These are phyloP conservation scores for Meleagris gallopavo DNA, from an alignment of 2,113 vertebrate species.

Conservation along the genomic window DNA sequence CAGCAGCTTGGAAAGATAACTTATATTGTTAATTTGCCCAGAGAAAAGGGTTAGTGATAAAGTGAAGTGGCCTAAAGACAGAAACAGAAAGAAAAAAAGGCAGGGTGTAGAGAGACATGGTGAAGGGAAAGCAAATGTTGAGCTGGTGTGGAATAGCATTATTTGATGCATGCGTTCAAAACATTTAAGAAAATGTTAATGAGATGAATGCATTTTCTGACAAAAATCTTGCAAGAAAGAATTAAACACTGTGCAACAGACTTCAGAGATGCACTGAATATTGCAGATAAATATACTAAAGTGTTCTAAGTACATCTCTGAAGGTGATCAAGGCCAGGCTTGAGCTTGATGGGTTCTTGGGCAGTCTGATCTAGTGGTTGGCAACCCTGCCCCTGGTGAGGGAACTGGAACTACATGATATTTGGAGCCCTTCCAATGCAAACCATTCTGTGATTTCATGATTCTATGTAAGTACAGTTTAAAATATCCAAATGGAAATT, in stretches of 20 bases:
- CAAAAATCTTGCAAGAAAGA: background rate
- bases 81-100: slow-evolving; percentile 23
- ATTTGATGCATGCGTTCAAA: background rate
- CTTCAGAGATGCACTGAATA: background rate
- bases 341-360: too few relatives aligned
- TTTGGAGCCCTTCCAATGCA: too few relatives aligned
- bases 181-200: background rate
- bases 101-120: background rate
- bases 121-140: background rate
- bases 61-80: slow-evolving; percentile 9
- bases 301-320: background rate
- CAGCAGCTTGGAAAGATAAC: slow-evolving; percentile 47
- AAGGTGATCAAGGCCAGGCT: too few relatives aligned
- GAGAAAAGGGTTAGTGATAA: background rate
- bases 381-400: too few relatives aligned
- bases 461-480: background rate
- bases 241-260: background rate
- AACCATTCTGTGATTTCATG: too few relatives aligned
- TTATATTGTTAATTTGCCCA: slow-evolving; percentile 31
- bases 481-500: background rate
- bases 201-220: background rate
- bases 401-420: too few relatives aligned
- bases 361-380: too few relatives aligned
- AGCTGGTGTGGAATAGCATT: background rate
- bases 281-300: background rate